Percentiles rank a stretch among this genome's conserved stretches.
Conservation (phyloP, 2,797 vertebrate genomes). For the Oreortyx pictus region DNA sequence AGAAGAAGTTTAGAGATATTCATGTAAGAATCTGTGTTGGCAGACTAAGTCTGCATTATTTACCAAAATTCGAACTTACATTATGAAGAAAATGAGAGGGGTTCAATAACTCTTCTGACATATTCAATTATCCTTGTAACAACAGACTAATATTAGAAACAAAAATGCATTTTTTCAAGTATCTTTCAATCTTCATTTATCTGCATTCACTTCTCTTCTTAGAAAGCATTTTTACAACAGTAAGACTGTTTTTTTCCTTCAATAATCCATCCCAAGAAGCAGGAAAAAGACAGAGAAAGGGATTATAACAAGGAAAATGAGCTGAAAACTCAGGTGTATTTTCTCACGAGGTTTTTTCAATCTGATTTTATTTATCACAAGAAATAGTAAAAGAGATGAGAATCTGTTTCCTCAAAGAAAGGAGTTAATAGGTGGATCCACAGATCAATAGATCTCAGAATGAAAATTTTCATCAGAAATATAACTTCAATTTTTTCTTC, state of each 20-base stretch:
- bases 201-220: background rate
- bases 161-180: conserved; percentile 31
- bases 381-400: background rate
- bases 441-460: background rate
- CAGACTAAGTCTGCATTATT: background rate
- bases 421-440: background rate
- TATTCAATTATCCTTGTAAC: conserved; percentile 26
- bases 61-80: background rate
- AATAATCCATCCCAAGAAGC: background rate
- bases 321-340: background rate
- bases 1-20: background rate
- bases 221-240: background rate
- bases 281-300: background rate
- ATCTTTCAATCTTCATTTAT: conserved; percentile 31
- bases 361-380: conserved; percentile 13
- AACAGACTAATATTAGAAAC: conserved; percentile 19
- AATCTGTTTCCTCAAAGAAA: background rate
- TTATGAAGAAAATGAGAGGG: background rate
- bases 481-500: background rate
- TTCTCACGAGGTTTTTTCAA: conserved; percentile 8
- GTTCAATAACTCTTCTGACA: background rate
- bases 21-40: background rate
- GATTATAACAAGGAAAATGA: conserved; percentile 9
- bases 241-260: background rate
- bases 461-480: background rate